Evolutionary conservation across 2,888 invertebrate genomes (phyloP).

Genomic region (Chaitophorus viminalis): DNA sequence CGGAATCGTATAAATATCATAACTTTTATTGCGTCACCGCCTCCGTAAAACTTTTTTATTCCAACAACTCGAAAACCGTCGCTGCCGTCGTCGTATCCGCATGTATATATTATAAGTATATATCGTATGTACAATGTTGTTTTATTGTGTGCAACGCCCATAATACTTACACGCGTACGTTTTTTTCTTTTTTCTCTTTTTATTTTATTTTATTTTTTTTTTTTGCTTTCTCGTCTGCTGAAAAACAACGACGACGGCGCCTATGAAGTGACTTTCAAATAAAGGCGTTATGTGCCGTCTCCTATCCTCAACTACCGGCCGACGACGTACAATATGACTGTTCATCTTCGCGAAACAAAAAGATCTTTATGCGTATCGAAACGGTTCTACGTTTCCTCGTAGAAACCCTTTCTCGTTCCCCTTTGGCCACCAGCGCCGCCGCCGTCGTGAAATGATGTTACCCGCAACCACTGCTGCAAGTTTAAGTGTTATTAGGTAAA

Average conservation of each 20-base stretch:
- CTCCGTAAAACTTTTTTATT: constrained; percentile 2
- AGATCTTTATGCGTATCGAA: neutral
- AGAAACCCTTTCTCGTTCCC: too few relatives aligned
- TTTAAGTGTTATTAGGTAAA: neutral
- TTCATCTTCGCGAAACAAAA: neutral
- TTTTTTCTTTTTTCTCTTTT: neutral
- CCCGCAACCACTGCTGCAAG: too few relatives aligned
- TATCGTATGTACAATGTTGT: neutral
- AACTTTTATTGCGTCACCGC: constrained; percentile 40
- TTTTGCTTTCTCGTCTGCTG: neutral
- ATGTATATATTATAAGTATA: too few relatives aligned
- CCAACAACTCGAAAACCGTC: constrained; percentile 14
- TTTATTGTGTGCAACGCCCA: neutral
- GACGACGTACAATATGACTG: neutral
- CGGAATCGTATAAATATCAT: constrained; percentile 14
- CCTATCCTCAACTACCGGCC: too few relatives aligned
- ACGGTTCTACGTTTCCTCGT: neutral
- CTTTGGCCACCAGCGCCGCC: too few relatives aligned
- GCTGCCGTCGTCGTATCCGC: too few relatives aligned
- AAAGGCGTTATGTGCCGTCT: neutral
- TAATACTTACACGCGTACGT: neutral
- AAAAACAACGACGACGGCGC: neutral
- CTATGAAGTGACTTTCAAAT: neutral
- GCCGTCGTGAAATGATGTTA: too few relatives aligned
- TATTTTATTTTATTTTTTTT: too few relatives aligned